A percentile compares a stretch with the other conserved stretches of the same genome.
phyloP scores from a whole-genome alignment of 2,113 vertebrate genomes.

The Macrotus californicus region DNA sequence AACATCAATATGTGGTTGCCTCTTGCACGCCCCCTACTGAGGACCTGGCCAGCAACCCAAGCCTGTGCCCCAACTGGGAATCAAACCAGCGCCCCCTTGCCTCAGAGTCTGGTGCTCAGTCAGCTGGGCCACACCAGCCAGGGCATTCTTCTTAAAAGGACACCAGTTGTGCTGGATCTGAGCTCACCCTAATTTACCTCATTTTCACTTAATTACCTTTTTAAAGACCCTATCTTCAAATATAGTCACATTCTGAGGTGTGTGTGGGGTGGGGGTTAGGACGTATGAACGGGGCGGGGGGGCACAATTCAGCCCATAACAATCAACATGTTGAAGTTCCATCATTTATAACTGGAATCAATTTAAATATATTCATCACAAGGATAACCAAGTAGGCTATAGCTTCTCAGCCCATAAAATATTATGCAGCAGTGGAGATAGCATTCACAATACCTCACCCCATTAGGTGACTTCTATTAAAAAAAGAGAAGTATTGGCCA shows the following conservation, averaged over 20 bases:
- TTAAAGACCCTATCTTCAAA: not conserved
- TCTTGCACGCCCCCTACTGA: no score
- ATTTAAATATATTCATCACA: not conserved
- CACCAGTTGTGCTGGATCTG: not conserved
- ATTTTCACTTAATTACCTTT: not conserved
- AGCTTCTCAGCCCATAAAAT: not conserved
- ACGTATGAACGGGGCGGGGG: no score
- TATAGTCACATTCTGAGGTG: not conserved
- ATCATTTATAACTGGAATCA: no score
- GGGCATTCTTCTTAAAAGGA: not conserved
- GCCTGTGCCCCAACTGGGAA: no score
- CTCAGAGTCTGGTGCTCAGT: no score
- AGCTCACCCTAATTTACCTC: not conserved
- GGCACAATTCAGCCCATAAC: no score
- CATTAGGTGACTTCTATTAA: not conserved
- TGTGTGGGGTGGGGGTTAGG: not conserved
- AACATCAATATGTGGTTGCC: no score
- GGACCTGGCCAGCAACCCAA: no score
- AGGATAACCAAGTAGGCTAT: not conserved
- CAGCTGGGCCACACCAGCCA: no score
- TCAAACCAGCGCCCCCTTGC: no score
- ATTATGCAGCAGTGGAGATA: not conserved
- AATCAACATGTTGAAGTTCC: no score
- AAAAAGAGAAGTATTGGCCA: not conserved
- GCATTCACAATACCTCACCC: not conserved